Conservation (phyloP, 2,797 vertebrate genomes). For the Nannoperca obscura region DNA sequence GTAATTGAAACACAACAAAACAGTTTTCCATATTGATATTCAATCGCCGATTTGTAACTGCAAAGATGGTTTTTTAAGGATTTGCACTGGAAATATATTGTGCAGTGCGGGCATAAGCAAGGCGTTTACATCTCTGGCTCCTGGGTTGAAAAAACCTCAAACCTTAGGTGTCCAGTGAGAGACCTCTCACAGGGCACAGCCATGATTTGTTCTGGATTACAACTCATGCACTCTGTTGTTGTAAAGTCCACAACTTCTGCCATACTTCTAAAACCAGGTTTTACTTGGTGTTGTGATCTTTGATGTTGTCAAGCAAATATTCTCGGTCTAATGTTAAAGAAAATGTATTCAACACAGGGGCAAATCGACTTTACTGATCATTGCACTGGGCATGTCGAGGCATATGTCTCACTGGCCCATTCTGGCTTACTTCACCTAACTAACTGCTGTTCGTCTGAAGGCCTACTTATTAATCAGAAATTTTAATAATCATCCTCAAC, state of each 20-base stretch:
- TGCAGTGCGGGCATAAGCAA: background rate
- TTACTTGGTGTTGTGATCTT: background rate
- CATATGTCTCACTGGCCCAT: conserved; percentile 52
- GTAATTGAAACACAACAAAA: conserved; percentile 46
- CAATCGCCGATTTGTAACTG: background rate
- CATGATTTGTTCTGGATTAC: background rate
- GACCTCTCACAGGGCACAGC: background rate
- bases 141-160: background rate
- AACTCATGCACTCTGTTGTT: background rate
- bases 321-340: background rate
- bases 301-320: background rate
- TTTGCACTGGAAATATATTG: background rate
- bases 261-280: background rate
- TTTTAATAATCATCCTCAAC: background rate
- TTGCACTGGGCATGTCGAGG: conserved; percentile 71
- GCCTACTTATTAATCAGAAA: background rate
- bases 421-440: background rate
- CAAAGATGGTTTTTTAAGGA: background rate
- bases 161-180: background rate
- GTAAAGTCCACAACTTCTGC: conserved; percentile 6
- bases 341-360: background rate
- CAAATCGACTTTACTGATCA: conserved; percentile 6
- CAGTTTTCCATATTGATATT: background rate
- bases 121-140: background rate
- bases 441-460: conserved; percentile 1